Conservation (phyloP, 2,888 invertebrate genomes). For the Parthenolecanium corni region DNA sequence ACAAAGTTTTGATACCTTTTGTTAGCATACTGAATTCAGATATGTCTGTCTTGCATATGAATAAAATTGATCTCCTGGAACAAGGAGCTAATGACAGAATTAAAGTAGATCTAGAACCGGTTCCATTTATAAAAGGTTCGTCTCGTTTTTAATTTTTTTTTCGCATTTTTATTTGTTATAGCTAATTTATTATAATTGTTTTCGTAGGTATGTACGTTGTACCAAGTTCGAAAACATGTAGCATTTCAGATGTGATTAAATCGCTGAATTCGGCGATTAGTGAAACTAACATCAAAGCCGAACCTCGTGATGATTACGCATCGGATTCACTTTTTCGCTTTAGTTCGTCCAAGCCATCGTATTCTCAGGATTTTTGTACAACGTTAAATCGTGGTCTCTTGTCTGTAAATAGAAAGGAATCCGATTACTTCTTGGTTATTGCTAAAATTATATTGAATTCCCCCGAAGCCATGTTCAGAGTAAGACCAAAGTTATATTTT, state of each 20-base stretch:
- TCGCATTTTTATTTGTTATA: not conserved
- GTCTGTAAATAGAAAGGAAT: not conserved
- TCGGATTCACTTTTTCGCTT: not conserved
- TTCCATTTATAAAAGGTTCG: conserved; percentile 9
- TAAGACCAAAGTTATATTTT: no score
- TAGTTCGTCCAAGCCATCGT: not conserved
- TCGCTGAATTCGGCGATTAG: not conserved
- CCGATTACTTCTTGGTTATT: conserved; percentile 13
- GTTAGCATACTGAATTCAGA: conserved; percentile 16
- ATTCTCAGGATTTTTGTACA: no score
- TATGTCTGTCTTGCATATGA: conserved; percentile 9
- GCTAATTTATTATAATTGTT: not conserved
- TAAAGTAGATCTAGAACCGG: conserved; percentile 2
- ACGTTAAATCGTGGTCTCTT: not conserved
- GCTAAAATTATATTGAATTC: conserved; percentile 17
- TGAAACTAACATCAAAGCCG: not conserved
- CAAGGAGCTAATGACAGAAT: not conserved
- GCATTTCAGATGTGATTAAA: not conserved
- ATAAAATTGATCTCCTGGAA: conserved; percentile 8
- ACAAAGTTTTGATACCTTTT: conserved; percentile 6
- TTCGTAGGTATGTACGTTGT: conserved; percentile 11
- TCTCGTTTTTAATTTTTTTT: not conserved
- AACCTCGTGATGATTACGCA: not conserved
- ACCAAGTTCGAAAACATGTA: not conserved
- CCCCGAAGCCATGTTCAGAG: conserved; percentile 3